Conservation (phyloP, 2,888 invertebrate genomes). For the Pristionchus mayeri region DNA sequence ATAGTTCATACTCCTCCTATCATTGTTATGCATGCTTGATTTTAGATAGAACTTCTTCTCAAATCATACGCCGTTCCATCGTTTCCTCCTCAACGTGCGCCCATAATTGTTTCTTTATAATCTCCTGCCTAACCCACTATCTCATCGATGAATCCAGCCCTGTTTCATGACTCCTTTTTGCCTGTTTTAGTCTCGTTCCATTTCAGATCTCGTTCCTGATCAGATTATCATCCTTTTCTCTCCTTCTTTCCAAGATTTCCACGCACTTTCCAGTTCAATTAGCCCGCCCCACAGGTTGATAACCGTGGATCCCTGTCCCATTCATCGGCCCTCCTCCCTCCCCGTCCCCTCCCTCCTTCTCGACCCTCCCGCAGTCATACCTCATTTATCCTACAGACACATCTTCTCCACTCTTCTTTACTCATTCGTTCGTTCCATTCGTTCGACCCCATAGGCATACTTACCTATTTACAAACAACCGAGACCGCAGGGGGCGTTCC, state of each 20-base stretch:
- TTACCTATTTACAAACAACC: conserved; percentile 38
- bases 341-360: background rate
- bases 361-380: background rate
- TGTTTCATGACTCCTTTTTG: background rate
- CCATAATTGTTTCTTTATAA: no score
- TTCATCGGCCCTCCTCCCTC: background rate
- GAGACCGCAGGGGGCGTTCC: background rate
- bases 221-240: conserved; percentile 33
- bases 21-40: background rate
- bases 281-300: background rate
- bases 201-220: conserved; percentile 24
- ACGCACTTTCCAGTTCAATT: conserved; percentile 30
- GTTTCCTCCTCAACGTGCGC: no score
- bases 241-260: conserved; percentile 3
- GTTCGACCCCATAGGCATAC: conserved; percentile 35
- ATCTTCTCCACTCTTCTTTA: background rate
- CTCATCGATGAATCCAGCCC: no score
- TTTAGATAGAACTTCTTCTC: no score
- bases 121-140: background rate
- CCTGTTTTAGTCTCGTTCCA: background rate
- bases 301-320: no score
- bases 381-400: conserved; percentile 35
- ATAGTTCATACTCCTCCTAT: background rate
- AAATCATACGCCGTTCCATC: no score
- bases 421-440: conserved; percentile 13